phyloP scores from a whole-genome alignment of 2,797 vertebrate species.

The Threskiornis aethiopicus region DNA sequence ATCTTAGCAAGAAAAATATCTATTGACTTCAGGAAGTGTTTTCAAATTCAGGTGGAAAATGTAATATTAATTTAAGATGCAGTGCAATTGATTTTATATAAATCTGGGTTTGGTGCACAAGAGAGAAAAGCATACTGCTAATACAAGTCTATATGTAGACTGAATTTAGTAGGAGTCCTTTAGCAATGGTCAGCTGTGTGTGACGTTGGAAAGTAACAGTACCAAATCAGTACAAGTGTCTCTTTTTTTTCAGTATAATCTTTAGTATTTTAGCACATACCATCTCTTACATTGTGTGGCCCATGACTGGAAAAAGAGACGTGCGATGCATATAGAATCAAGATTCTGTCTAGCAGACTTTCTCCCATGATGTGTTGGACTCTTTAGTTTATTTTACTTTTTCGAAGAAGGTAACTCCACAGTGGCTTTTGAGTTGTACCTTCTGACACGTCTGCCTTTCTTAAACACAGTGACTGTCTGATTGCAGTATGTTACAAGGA shows the following conservation, averaged over 20 bases:
- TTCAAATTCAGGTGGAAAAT: not conserved
- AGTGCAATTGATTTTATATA: not conserved
- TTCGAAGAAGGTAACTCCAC: not conserved
- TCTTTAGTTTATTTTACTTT: not conserved
- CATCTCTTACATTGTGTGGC: not conserved
- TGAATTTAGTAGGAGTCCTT: not conserved
- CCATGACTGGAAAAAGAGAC: not conserved
- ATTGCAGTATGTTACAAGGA: not conserved
- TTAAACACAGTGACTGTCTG: not conserved
- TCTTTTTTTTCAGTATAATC: not conserved
- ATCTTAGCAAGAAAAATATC: not conserved
- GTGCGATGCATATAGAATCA: not conserved
- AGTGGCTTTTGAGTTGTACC: not conserved
- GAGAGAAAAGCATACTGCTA: not conserved
- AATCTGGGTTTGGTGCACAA: not conserved
- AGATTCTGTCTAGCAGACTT: not conserved
- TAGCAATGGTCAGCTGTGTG: not conserved
- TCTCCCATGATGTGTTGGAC: not conserved
- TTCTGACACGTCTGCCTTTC: not conserved
- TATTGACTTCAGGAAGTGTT: not conserved
- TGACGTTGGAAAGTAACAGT: not conserved
- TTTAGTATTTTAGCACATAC: not conserved
- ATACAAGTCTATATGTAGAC: not conserved
- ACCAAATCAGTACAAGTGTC: not conserved
- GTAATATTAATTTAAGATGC: not conserved